These are phyloP conservation scores for Fulmarus glacialis DNA, from an alignment of 2,113 vertebrate genomes.

Conservation along the genomic window DNA sequence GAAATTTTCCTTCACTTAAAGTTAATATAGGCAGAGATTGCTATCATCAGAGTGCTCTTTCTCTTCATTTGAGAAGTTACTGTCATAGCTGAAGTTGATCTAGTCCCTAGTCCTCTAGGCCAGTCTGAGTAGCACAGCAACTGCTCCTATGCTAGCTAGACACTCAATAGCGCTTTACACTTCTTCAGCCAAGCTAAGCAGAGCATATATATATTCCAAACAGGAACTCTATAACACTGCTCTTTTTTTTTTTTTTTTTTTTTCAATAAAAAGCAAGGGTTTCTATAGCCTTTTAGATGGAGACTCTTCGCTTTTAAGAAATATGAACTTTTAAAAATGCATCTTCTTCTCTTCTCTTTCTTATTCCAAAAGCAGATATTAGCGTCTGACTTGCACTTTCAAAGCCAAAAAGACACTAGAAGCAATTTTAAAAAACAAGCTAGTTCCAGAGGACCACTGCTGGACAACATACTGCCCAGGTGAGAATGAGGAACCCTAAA, in stretches of 20 bases:
- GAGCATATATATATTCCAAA: background rate
- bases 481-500: background rate
- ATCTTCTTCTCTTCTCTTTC: background rate
- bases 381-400: background rate
- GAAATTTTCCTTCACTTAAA: background rate
- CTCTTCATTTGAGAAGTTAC: background rate
- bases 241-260: background rate
- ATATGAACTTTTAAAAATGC: background rate
- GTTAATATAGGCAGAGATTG: background rate
- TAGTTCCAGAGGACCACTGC: background rate
- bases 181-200: background rate
- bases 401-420: background rate
- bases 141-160: background rate
- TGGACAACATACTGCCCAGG: background rate
- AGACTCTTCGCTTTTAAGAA: background rate
- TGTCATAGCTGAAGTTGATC: background rate
- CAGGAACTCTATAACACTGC: background rate
- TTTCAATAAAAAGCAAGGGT: background rate
- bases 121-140: background rate
- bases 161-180: background rate
- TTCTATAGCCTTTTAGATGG: background rate
- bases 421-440: background rate
- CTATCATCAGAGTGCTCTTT: background rate
- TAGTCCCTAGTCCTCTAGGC: background rate
- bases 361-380: background rate